phyloP scores from a whole-genome alignment of 2,888 invertebrate species.

The Selenia dentaria region DNA sequence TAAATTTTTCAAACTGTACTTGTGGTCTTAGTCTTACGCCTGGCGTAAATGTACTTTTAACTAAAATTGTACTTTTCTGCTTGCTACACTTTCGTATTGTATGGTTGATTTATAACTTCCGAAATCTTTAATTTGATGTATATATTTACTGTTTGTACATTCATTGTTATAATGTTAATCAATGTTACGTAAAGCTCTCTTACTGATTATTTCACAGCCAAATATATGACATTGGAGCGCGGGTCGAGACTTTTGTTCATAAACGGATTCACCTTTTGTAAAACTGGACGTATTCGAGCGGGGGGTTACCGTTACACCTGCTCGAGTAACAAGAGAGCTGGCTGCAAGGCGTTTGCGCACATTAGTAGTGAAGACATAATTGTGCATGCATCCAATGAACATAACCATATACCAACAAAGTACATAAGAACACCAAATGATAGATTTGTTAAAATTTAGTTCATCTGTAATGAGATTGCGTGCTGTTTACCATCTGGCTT shows the following conservation, averaged over 20 bases:
- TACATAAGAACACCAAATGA: conserved; percentile 15
- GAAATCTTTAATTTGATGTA: no score
- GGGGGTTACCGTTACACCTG: conserved; percentile 45
- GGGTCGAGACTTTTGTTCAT: conserved; percentile 35
- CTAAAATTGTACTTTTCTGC: no score
- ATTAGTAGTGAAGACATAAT: conserved; percentile 28
- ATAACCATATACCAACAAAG: conserved; percentile 34
- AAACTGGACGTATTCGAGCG: conserved; percentile 17
- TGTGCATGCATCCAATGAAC: conserved; percentile 12
- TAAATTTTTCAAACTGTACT: no score
- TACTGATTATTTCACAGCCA: background rate
- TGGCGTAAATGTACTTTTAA: no score
- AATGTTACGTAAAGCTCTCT: no score
- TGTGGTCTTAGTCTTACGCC: no score
- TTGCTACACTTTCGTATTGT: no score
- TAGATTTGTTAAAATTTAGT: background rate
- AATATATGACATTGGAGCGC: background rate
- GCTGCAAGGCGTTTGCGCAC: conserved; percentile 39
- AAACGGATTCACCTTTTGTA: conserved; percentile 39
- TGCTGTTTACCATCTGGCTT: background rate
- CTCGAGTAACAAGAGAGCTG: conserved; percentile 32
- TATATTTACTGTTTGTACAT: no score
- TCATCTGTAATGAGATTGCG: background rate
- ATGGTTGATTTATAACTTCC: no score
- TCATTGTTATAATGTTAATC: no score